A percentile compares a stretch with the other conserved stretches of the same genome.
Conservation (phyloP, 2,113 vertebrate species). For the Rissa tridactyla region DNA sequence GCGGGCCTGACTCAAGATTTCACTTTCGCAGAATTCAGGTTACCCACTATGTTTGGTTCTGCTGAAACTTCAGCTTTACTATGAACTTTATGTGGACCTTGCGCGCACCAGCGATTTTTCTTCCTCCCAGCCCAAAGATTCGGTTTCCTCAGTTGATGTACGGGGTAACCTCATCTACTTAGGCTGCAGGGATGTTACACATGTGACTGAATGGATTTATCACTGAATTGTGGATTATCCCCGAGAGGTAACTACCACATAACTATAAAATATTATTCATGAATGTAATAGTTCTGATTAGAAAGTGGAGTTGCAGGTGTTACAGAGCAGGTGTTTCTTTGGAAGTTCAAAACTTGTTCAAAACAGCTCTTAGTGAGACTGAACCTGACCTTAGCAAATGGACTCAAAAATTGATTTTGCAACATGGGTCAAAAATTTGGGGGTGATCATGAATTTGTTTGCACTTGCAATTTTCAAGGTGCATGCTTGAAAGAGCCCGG, state of each 20-base stretch:
- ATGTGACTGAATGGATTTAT: background rate
- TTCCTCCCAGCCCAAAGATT: background rate
- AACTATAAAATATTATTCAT: background rate
- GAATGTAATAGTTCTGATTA: background rate
- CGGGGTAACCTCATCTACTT: background rate
- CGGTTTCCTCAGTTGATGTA: background rate
- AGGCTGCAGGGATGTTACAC: background rate
- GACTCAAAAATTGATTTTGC: background rate
- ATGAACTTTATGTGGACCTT: background rate
- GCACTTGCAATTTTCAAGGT: background rate
- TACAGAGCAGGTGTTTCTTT: background rate
- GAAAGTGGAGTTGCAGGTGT: background rate
- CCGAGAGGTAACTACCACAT: background rate
- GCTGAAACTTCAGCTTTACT: background rate
- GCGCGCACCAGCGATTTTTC: background rate
- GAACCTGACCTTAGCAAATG: background rate
- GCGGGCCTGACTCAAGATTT: background rate
- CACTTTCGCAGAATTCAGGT: background rate
- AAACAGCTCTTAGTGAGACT: background rate
- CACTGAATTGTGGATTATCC: background rate
- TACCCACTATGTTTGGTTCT: background rate
- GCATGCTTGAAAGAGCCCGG: accelerated
- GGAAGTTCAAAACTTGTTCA: background rate
- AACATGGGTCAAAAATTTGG: background rate
- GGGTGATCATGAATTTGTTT: background rate